Evolutionary conservation across 2,888 invertebrate species (phyloP).

Genomic region (Chymomyza fuscimana): DNA sequence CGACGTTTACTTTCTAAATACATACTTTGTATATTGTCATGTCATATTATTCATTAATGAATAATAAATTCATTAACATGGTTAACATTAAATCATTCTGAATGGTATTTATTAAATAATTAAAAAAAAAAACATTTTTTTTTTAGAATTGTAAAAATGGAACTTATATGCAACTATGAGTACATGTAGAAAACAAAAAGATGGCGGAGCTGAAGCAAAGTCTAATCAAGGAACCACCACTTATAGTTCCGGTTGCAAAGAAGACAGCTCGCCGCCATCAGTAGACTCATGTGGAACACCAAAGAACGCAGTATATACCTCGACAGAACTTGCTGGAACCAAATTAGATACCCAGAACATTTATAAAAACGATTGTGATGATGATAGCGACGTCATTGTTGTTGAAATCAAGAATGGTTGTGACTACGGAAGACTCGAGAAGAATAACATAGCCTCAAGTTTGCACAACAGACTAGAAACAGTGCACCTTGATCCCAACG

Average conservation of each 20-base stretch:
- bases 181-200: slow-evolving; percentile 12
- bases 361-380: slow-evolving; percentile 22
- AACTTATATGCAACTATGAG: slow-evolving; percentile 19
- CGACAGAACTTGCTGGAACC: slow-evolving; percentile 2
- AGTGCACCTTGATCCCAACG: slow-evolving; percentile 36
- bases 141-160: slow-evolving; percentile 9
- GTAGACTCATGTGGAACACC: not conserved
- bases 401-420: slow-evolving; percentile 47
- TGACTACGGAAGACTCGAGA: slow-evolving; percentile 33
- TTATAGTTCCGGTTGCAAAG: not conserved
- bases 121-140: not conserved
- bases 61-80: no score
- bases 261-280: not conserved
- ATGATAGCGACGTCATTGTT: slow-evolving; percentile 40
- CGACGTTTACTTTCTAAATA: no score
- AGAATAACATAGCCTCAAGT: slow-evolving; percentile 15
- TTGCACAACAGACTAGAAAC: slow-evolving; percentile 36
- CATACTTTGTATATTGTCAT: no score
- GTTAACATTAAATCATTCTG: no score
- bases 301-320: not conserved
- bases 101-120: no score
- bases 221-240: not conserved
- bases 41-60: no score
- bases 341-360: slow-evolving; percentile 8
- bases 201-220: slow-evolving; percentile 35